phyloP scores from a whole-genome alignment of 2,888 invertebrate species.

The Meteorus cinctellus region DNA sequence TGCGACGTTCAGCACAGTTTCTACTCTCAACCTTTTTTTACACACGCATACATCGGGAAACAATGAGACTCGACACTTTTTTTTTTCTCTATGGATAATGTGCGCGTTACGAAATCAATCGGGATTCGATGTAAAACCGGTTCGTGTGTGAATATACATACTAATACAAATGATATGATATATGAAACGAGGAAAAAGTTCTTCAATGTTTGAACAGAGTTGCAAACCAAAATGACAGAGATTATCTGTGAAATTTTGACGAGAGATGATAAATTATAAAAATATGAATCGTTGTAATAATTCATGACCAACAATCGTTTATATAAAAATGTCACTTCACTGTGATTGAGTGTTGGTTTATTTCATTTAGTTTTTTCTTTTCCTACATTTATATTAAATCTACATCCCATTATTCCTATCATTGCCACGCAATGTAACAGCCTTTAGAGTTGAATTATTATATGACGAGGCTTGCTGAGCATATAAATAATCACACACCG shows the following conservation, averaged over 20 bases:
- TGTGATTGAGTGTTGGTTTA: conserved; percentile 36
- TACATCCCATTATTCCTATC: background rate
- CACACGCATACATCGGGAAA: background rate
- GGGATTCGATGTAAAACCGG: background rate
- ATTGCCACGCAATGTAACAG: conserved; percentile 11
- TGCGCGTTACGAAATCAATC: conserved; percentile 37
- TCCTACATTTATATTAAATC: background rate
- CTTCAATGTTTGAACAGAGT: background rate
- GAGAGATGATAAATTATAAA: conserved; percentile 26
- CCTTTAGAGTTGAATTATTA: conserved; percentile 19
- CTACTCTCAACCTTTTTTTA: conserved; percentile 50
- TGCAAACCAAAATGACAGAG: background rate
- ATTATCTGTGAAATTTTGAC: conserved; percentile 1
- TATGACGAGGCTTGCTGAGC: background rate
- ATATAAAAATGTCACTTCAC: conserved; percentile 48
- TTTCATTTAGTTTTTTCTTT: background rate
- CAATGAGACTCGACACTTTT: conserved; percentile 1
- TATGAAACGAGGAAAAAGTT: conserved; percentile 13
- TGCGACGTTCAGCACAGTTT: conserved; percentile 38
- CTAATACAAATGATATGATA: background rate
- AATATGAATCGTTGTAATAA: conserved; percentile 53
- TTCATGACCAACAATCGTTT: conserved; percentile 53
- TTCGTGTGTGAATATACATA: conserved; percentile 3
- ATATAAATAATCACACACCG: conserved; percentile 21
- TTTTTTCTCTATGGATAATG: conserved; percentile 18